Evolutionary conservation across 2,888 invertebrate genomes (phyloP).

Genomic region (Protophormia terraenovae): DNA sequence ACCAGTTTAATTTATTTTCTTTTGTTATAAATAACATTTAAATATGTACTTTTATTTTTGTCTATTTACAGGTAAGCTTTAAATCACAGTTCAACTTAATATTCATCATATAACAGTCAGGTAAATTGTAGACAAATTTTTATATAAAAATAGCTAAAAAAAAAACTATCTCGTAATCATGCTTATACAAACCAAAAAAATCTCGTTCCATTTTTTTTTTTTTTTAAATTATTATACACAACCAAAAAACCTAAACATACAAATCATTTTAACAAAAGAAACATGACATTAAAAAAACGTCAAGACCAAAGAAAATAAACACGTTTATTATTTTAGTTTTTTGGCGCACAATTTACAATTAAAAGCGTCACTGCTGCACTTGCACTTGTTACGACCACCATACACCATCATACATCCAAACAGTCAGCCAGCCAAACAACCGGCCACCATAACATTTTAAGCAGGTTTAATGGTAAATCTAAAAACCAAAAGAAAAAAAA

Average conservation of each 20-base stretch:
- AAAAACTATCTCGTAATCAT: background rate
- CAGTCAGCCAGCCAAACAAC: background rate
- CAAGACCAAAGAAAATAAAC: constrained; percentile 13
- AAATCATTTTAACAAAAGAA: constrained; percentile 9
- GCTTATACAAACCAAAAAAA: background rate
- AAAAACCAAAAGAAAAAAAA: no score
- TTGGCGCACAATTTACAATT: constrained; percentile 18
- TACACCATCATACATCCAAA: background rate
- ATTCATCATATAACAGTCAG: background rate
- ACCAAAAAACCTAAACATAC: background rate
- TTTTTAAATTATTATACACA: no score
- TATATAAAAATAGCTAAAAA: background rate
- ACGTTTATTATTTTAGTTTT: constrained; percentile 13
- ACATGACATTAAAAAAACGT: constrained; percentile 26
- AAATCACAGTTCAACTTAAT: background rate
- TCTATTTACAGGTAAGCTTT: constrained; percentile 14
- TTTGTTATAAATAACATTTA: background rate
- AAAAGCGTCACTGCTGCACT: constrained; percentile 50
- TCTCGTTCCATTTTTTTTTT: background rate
- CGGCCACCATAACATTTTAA: background rate
- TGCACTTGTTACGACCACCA: constrained; percentile 61
- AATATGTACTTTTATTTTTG: background rate
- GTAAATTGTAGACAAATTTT: background rate
- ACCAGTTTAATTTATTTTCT: background rate
- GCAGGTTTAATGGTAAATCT: constrained; percentile 37